phyloP scores from a whole-genome alignment of 2,888 invertebrate genomes.

The Harmothoe impar region DNA sequence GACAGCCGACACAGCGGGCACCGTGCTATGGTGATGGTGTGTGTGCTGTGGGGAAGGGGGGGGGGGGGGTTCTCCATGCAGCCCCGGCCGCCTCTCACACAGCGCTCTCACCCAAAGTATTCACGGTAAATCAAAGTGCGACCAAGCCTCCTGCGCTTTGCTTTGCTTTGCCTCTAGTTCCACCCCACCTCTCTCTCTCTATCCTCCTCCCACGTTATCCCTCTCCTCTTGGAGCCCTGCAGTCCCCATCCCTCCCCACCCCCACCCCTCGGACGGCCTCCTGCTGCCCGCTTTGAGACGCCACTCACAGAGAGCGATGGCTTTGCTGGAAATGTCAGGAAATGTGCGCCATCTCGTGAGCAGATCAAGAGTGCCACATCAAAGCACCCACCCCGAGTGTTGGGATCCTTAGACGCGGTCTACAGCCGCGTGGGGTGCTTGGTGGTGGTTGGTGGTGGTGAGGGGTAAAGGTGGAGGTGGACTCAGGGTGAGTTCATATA shows the following conservation, averaged over 20 bases:
- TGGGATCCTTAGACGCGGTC: background rate
- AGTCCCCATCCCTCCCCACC: background rate
- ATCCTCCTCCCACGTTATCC: background rate
- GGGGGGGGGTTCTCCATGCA: background rate
- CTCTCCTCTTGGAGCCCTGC: background rate
- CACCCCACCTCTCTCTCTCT: background rate
- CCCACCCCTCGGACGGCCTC: background rate
- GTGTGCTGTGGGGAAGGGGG: too few relatives aligned
- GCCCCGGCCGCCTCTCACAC: background rate
- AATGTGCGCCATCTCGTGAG: slow-evolving; percentile 54
- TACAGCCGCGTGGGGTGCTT: background rate
- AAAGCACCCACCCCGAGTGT: slow-evolving; percentile 14
- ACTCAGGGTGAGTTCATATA: background rate
- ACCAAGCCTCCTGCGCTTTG: background rate
- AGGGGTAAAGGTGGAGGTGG: background rate
- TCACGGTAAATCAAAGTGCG: background rate
- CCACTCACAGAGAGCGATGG: slow-evolving; percentile 13
- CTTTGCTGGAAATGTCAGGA: slow-evolving; percentile 57
- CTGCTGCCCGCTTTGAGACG: background rate
- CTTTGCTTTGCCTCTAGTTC: background rate
- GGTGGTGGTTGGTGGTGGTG: background rate
- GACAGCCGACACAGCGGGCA: background rate
- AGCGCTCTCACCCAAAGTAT: background rate
- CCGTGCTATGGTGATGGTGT: background rate
- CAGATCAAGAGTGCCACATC: slow-evolving; percentile 51